Conservation (phyloP, 2,888 invertebrate species). For the Resseliella maxima region DNA sequence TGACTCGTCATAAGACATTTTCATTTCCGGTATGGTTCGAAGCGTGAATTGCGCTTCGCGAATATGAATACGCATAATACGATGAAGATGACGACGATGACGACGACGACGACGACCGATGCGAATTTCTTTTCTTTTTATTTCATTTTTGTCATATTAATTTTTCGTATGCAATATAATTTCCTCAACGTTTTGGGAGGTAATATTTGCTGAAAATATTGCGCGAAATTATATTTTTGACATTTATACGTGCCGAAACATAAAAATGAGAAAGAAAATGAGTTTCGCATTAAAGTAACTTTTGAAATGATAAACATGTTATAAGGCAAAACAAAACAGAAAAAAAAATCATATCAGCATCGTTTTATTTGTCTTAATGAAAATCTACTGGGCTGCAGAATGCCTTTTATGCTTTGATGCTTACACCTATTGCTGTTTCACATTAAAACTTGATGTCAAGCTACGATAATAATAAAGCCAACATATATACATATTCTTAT, state of each 20-base stretch:
- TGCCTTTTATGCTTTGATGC: neutral
- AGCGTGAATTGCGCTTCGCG: neutral
- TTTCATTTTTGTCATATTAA: slow-evolving; percentile 1
- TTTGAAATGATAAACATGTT: neutral
- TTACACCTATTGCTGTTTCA: neutral
- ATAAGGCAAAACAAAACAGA: neutral
- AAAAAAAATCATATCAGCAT: neutral
- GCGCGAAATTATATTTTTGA: neutral
- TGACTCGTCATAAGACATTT: neutral
- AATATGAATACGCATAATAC: neutral
- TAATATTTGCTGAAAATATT: slow-evolving; percentile 11
- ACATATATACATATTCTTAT: neutral
- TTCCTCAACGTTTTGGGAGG: neutral
- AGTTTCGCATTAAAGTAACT: neutral
- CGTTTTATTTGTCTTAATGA: neutral
- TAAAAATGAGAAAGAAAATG: neutral
- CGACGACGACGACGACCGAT: neutral
- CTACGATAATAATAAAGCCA: neutral
- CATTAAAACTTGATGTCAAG: slow-evolving; percentile 10
- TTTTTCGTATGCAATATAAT: neutral
- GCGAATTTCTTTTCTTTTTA: neutral
- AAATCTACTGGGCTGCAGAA: neutral
- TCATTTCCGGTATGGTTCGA: neutral
- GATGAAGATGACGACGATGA: no score
- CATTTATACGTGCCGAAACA: neutral